A percentile compares a stretch with the other conserved stretches of the same genome.
Conservation (phyloP, 2,113 vertebrate genomes). For the Syrmaticus mikado region DNA sequence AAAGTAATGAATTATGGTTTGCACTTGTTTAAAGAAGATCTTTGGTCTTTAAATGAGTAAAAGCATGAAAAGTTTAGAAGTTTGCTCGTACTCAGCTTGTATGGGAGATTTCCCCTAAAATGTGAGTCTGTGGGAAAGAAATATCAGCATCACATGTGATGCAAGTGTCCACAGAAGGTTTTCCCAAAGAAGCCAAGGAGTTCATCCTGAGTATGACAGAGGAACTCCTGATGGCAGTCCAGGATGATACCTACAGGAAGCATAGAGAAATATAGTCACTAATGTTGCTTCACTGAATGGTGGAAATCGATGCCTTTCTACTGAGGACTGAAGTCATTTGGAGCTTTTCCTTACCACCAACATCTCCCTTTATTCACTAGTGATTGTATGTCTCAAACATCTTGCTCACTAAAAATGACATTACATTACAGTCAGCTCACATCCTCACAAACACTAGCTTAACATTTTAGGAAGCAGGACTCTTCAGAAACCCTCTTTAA, state of each 20-base stretch:
- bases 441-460: neutral
- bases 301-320: neutral
- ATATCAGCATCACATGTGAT: neutral
- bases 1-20: neutral
- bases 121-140: neutral
- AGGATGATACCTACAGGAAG: neutral
- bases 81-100: neutral
- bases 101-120: neutral
- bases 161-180: neutral
- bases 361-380: neutral
- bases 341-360: neutral
- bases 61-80: neutral
- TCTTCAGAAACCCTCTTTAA: neutral
- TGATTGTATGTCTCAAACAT: neutral
- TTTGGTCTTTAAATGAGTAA: neutral
- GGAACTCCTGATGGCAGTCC: neutral
- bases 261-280: neutral
- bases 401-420: neutral
- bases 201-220: accelerated
- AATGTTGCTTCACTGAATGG: neutral
- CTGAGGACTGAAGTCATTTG: neutral
- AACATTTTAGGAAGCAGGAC: neutral
- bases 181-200: neutral
- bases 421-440: accelerated
- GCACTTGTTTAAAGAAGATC: neutral